Conservation (phyloP, 2,797 vertebrate genomes). For the Mormyrops boulengeri region DNA sequence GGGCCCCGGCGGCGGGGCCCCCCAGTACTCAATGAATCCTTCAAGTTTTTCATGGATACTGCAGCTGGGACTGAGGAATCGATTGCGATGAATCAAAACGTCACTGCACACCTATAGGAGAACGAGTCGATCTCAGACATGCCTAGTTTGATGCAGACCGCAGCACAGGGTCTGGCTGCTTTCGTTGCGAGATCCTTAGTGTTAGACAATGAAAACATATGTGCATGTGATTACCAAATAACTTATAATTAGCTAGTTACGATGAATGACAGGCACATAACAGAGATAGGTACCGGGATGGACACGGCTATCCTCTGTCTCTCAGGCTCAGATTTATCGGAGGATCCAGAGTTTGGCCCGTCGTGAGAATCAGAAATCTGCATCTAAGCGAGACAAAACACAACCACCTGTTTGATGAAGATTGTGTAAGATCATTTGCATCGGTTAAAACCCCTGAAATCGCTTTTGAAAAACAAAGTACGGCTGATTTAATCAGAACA, state of each 20-base stretch:
- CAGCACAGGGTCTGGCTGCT: background rate
- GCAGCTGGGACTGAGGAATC: background rate
- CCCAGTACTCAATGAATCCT: background rate
- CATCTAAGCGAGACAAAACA: slow-evolving; percentile 61
- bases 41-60: background rate
- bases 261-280: slow-evolving; percentile 29
- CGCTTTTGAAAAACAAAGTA: background rate
- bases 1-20: too few relatives aligned
- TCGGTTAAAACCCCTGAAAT: background rate
- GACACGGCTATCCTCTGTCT: slow-evolving; percentile 66
- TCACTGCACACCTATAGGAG: background rate
- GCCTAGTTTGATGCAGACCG: background rate
- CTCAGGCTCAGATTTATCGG: slow-evolving; percentile 59
- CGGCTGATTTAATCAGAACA: background rate
- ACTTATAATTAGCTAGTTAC: slow-evolving; percentile 32
- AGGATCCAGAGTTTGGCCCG: slow-evolving; percentile 59
- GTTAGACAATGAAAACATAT: background rate
- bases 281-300: slow-evolving; percentile 64
- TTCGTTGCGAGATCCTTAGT: background rate
- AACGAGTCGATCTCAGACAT: background rate
- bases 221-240: background rate
- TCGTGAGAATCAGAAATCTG: slow-evolving; percentile 59
- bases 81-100: background rate
- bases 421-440: background rate
- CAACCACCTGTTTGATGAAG: slow-evolving; percentile 27